phyloP scores from a whole-genome alignment of 2,113 vertebrate species.

The Piprites chloris region DNA sequence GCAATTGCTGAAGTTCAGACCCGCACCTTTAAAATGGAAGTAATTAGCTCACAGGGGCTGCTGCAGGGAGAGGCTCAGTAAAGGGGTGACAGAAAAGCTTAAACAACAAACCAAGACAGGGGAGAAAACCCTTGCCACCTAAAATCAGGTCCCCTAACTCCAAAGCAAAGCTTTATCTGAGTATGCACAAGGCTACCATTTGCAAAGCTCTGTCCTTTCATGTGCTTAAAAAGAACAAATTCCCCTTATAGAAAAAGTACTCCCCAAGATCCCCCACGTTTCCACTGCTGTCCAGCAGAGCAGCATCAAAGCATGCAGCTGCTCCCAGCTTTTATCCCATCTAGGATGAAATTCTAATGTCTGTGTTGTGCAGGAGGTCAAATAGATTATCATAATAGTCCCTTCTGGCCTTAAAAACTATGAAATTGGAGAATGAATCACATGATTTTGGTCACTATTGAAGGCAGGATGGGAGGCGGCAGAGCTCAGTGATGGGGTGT shows the following conservation, averaged over 20 bases:
- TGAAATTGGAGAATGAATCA: slow-evolving; percentile 35
- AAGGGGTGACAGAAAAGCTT: neutral
- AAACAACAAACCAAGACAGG: neutral
- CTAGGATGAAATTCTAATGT: slow-evolving; percentile 7
- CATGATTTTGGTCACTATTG: neutral
- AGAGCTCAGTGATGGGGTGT: neutral
- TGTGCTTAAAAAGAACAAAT: neutral
- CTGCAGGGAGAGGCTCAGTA: neutral
- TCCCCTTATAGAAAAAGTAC: neutral
- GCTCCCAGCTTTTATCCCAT: neutral
- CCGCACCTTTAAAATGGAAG: neutral
- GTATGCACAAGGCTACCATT: neutral
- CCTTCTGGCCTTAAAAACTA: slow-evolving; percentile 27
- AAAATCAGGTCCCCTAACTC: neutral
- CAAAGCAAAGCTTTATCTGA: neutral
- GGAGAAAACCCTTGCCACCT: neutral
- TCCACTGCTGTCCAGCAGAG: neutral
- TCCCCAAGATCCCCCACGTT: neutral
- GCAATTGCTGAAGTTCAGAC: neutral
- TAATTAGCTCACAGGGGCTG: neutral
- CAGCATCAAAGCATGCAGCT: slow-evolving; percentile 13
- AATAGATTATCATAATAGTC: slow-evolving; percentile 37
- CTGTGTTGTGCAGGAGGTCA: neutral
- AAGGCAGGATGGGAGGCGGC: neutral
- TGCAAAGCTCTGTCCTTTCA: neutral